Evolutionary conservation across 2,113 vertebrate species (phyloP).

Genomic region (Cichladusa arquata): DNA sequence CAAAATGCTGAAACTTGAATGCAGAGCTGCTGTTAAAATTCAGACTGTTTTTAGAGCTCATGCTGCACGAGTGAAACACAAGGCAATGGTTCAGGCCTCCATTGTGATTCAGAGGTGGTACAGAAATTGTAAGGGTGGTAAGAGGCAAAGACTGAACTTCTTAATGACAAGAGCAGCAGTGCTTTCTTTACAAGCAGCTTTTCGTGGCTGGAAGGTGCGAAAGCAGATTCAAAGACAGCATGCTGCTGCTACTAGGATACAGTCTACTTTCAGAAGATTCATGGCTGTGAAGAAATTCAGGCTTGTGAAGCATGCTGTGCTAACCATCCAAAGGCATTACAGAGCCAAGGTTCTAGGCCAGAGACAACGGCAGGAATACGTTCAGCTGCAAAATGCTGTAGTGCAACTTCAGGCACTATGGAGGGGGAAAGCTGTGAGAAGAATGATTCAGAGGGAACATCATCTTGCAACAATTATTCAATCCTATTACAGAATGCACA

Average conservation of each 20-base stretch:
- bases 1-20: constrained; percentile 63
- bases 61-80: constrained; percentile 59
- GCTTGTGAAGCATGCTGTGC: constrained; percentile 49
- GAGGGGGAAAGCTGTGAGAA: constrained; percentile 77
- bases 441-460: constrained; percentile 52
- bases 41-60: constrained; percentile 82
- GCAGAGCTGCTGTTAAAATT: constrained; percentile 75
- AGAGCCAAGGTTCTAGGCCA: constrained; percentile 69
- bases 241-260: constrained; percentile 77
- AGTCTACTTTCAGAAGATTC: constrained; percentile 77
- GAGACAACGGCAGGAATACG: constrained; percentile 56
- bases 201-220: constrained; percentile 75
- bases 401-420: constrained; percentile 80
- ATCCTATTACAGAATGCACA: constrained; percentile 76
- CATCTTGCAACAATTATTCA: constrained; percentile 78
- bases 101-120: constrained; percentile 85
- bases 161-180: constrained; percentile 69
- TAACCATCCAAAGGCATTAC: constrained; percentile 75
- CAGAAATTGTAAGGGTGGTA: constrained; percentile 56
- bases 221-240: constrained; percentile 54
- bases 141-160: constrained; percentile 60
- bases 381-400: constrained; percentile 30
- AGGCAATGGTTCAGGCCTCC: constrained; percentile 53
- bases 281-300: constrained; percentile 64
- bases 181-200: constrained; percentile 79